Evolutionary conservation across 2,113 vertebrate species (phyloP), one percentile per base, ranked within the genome.

Genomic region (Ariopsis seemanni): DNA sequence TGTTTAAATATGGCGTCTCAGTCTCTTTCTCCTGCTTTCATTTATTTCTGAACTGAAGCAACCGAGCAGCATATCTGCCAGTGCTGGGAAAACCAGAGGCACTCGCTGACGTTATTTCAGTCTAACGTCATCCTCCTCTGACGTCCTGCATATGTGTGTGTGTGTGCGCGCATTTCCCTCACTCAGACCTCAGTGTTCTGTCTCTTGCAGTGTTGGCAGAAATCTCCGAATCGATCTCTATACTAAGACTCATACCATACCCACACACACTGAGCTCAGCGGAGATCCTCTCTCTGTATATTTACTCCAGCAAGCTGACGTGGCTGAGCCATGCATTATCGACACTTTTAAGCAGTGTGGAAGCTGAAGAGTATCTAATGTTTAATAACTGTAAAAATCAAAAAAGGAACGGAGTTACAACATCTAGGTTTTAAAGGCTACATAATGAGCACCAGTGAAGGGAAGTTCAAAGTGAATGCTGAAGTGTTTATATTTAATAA

Each of bases 401-500:
- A 94, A 94, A 85, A 85, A 65, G 91, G 92, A 92, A 90, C 92
- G 91, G 90, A 92, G 91, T 92, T 94, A 90, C 89, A 91, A 90
- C 92, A 92, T 93, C 87, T 92, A 85, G 91, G 92, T 94, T 96
- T 95, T 93, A 95, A 95, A 95, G 94, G 91, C 91, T 86, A 83
- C 85, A 86, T 95, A 95, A 95, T 95, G 93, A 95, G 91, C 87
- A 75, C 87, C 63, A 60, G 67, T 86, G 91, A 91, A 87, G 88
- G 85, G 89, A 86, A 94, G 94, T 95, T 96, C 94, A 96, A 95
- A 95, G 93, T 93, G 94, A 95, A 94, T 95, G 87, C 84, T 80
- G 88, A 90, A 95, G 93, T 95, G 93, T 95, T 95, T 95, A 90
- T 94, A 90, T 94, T 90, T 91, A 92, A 90, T 91, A 89, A 91